Evolutionary conservation across 2,113 vertebrate genomes (phyloP).

Genomic region (Donacobius atricapilla): DNA sequence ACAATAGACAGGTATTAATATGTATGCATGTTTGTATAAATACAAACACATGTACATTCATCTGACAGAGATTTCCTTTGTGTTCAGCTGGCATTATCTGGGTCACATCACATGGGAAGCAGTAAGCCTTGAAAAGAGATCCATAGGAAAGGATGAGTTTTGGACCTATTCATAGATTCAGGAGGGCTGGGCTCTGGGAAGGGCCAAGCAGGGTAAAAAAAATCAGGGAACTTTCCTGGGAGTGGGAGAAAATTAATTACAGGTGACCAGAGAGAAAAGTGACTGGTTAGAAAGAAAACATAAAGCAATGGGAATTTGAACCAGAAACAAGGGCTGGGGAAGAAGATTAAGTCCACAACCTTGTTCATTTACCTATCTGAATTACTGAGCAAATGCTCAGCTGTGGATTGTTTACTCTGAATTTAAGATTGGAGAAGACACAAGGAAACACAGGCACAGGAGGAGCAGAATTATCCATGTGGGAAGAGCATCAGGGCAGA

Average conservation of each 20-base stretch:
- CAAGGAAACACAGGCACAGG: not conserved
- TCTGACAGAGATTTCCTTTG: not conserved
- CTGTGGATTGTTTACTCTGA: not conserved
- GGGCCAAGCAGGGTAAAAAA: not conserved
- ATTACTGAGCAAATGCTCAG: not conserved
- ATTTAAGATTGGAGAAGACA: not conserved
- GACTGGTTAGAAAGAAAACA: not conserved
- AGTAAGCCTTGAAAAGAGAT: not conserved
- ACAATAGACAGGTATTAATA: not conserved
- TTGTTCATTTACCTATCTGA: not conserved
- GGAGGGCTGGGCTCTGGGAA: not conserved
- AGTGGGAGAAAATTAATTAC: not conserved
- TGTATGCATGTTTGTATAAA: not conserved
- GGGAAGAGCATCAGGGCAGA: not conserved
- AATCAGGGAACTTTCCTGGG: not conserved
- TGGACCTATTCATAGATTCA: not conserved
- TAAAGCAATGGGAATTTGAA: not conserved
- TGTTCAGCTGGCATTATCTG: not conserved
- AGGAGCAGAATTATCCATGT: not conserved
- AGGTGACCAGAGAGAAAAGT: not conserved
- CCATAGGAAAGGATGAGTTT: not conserved
- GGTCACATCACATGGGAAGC: not conserved
- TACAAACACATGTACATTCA: not conserved
- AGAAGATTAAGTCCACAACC: not conserved
- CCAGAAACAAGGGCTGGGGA: not conserved